Evolutionary conservation across 2,888 invertebrate species (phyloP).

Genomic region (Chrysolina haemoptera): DNA sequence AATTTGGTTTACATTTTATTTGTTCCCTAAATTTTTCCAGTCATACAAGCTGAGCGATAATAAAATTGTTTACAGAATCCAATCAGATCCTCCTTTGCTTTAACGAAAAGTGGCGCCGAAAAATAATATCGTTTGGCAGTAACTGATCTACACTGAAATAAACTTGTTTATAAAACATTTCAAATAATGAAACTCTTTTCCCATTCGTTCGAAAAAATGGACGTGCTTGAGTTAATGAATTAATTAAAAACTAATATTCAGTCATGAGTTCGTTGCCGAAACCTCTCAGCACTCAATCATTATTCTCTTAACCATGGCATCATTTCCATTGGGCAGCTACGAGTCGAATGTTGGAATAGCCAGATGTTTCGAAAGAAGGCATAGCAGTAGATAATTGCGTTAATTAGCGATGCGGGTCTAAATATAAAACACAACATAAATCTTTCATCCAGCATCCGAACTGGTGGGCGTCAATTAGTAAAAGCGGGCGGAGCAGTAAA

Average conservation of each 20-base stretch:
- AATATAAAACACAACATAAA: conserved; percentile 49
- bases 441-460: conserved; percentile 36
- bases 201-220: too few relatives aligned
- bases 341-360: conserved; percentile 1
- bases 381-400: conserved; percentile 25
- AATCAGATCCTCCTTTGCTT: too few relatives aligned
- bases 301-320: neutral
- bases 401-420: conserved; percentile 35
- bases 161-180: too few relatives aligned
- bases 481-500: conserved; percentile 51
- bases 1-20: too few relatives aligned
- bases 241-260: neutral
- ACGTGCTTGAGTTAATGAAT: neutral
- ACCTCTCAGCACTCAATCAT: conserved; percentile 15
- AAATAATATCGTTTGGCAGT: too few relatives aligned
- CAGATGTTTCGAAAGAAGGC: conserved; percentile 30
- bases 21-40: too few relatives aligned
- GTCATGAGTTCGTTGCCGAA: neutral
- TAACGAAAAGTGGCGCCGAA: too few relatives aligned
- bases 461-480: conserved; percentile 53
- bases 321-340: conserved; percentile 1
- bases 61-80: too few relatives aligned
- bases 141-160: too few relatives aligned
- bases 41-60: too few relatives aligned
- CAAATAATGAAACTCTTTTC: too few relatives aligned